phyloP scores from a whole-genome alignment of 2,113 vertebrate genomes.

The Sigmodon hispidus region DNA sequence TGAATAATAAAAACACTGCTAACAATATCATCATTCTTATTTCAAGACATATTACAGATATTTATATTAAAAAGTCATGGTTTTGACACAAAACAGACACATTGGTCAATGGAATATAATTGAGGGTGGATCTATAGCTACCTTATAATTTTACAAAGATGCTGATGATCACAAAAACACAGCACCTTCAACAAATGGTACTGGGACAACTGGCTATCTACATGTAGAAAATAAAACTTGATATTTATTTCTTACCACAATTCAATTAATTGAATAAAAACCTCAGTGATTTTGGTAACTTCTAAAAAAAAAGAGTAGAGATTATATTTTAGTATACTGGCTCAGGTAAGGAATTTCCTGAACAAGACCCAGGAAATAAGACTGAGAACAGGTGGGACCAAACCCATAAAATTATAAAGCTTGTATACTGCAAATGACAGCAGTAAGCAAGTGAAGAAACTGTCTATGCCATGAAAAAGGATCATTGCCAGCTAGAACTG shows the following conservation, averaged over 20 bases:
- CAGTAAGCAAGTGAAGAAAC: not conserved
- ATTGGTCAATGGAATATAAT: not conserved
- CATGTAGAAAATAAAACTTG: not conserved
- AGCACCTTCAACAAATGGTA: not conserved
- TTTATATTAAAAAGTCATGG: not conserved
- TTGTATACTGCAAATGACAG: not conserved
- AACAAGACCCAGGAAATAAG: not conserved
- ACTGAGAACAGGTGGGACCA: not conserved
- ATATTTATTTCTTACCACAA: not conserved
- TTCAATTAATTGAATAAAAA: not conserved
- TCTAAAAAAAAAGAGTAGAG: not conserved
- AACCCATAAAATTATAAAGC: not conserved
- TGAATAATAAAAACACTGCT: not conserved
- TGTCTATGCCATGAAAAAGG: too few relatives aligned
- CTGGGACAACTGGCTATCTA: not conserved
- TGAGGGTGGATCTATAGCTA: not conserved
- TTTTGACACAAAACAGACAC: not conserved
- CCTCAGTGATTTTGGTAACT: not conserved
- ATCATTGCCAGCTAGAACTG: too few relatives aligned
- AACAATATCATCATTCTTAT: not conserved
- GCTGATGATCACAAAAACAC: not conserved
- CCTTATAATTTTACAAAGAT: not conserved
- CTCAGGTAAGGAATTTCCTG: not conserved
- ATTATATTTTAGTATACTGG: too few relatives aligned
- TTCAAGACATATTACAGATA: accelerated